Evolutionary conservation across 1,140 invertebrate species (phyloP), one percentile per base, ranked within the genome.

Genomic region (Asbolus verrucosus): DNA sequence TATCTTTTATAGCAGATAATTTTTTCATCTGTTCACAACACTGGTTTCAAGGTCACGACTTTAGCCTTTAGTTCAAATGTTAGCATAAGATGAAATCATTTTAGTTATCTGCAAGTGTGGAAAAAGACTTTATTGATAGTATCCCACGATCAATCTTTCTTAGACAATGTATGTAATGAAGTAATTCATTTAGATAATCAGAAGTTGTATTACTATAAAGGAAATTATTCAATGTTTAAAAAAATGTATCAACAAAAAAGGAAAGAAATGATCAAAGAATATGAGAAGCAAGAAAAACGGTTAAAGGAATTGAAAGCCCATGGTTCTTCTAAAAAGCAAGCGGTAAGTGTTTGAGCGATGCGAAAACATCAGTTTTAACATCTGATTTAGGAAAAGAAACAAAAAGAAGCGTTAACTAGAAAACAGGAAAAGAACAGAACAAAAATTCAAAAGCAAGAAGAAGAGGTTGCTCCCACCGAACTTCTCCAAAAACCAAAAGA

Each of bases 81-180:
- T 46, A 46, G 9, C n/a, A n/a, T n/a, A n/a, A n/a, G n/a, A n/a
- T 14, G 16, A 18, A 16, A 62, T 68, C 69, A 8, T 63, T 77
- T 82, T 82, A 92, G 91, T 81, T 98, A 98, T 82, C 84, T 99
- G 9, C 96, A 98, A 87, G 88, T 87, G 1, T 99, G 97, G 97
- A 98, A 98, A 81, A 98, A 99, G 78, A 99, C 98, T 0, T 82
- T 99, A 1, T 80, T 99, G 1, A 94, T 99, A 66, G 97, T 99
- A 6, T 99, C 97, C 76, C 98, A 99, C 87, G 97, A 99, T 85
- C 97, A 99, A 82, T 97, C 95, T 78, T 99, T 99, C 85, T 90
- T 99, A 65, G 97, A 99, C 80, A 98, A 98, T 80, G 96, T 99
- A 1, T 99, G 97, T 81, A 98, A 98, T 71, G 98, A 99, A 84